Evolutionary conservation across 2,888 invertebrate species (phyloP), one percentile per base, ranked within the genome.

Genomic region (Lathronympha strigana): DNA sequence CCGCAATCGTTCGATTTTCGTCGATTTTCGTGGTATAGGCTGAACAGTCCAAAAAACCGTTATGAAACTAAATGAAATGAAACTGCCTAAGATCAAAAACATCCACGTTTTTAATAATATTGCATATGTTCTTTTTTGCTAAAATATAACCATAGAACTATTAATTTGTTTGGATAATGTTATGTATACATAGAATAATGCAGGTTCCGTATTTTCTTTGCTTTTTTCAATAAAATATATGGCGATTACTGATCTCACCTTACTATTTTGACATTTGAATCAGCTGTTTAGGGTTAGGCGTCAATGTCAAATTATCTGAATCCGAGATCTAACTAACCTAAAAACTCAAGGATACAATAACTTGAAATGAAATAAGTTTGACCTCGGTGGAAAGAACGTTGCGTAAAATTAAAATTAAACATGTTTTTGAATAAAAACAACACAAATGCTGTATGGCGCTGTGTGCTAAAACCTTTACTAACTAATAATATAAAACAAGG

Each of bases 391-490:
- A 13, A 23, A 21, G 4, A 4, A 47, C 19, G 9, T 19, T 31
- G 47, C 25, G 23, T 49, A 36, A 50, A 61, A 19, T 13, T 25
- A 19, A 4, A 23, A 8, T 17, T 21, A 13, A 51, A 19, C 13
- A 38, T 50, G 38, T 36, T 62, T 62, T 54, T 45, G 23, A 60
- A 54, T 23, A 61, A 61, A 53, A 63, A 63, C 67, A 69, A 49
- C 68, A 77, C 71, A 75, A 82, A 79, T 77, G 76, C 67, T 67
- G 17, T 79, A 45, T 81, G 76, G 69, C 76, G 80, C 67, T 73
- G 76, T 68, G 66, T 74, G 33, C 53, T 69, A 31, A 54, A 67
- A 54, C 67, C 73, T 25, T 8, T 62, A 6, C 43, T 76, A 33
- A 13, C 71, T 21, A 51, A 55, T n/a, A 64, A 70, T 63, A 17